Percentiles rank a stretch among this genome's conserved stretches.
Conservation (phyloP, 2,113 vertebrate species). For the Bombycilla garrulus region DNA sequence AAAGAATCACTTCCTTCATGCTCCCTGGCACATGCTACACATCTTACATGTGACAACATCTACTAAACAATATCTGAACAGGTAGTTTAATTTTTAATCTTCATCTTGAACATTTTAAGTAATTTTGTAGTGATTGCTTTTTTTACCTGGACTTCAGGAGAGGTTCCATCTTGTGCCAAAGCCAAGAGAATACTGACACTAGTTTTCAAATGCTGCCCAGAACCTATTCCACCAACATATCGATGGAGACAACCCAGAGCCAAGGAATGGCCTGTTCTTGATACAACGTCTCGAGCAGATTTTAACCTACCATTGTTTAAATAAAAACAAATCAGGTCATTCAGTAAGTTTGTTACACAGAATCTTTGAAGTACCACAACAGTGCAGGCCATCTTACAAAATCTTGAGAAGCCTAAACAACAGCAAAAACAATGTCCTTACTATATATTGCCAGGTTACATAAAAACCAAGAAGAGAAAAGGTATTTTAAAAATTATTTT, state of each 20-base stretch:
- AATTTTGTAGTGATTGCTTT: not conserved
- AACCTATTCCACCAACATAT: slow-evolving; percentile 97
- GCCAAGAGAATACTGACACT: slow-evolving; percentile 98
- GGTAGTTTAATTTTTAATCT: not conserved
- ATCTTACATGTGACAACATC: not conserved
- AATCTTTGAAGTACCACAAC: not conserved
- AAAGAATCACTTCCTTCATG: not conserved
- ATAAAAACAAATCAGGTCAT: not conserved
- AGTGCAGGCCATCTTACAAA: not conserved
- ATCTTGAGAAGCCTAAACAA: not conserved
- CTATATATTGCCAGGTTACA: not conserved
- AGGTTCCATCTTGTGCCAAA: slow-evolving; percentile 94
- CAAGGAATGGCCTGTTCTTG: slow-evolving; percentile 94
- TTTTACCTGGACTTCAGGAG: slow-evolving; percentile 95
- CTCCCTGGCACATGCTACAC: not conserved
- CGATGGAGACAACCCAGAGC: slow-evolving; percentile 97
- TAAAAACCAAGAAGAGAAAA: not conserved
- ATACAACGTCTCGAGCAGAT: slow-evolving; percentile 96
- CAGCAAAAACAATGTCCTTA: not conserved
- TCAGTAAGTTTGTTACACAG: not conserved
- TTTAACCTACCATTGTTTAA: slow-evolving; percentile 81
- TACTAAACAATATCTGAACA: not conserved
- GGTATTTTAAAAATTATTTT: not conserved
- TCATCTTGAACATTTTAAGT: not conserved
- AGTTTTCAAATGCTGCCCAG: slow-evolving; percentile 98